Percentiles rank a stretch among this genome's conserved stretches.
Evolutionary conservation across 2,113 vertebrate genomes (phyloP).

Genomic region (Amazona guildingii): DNA sequence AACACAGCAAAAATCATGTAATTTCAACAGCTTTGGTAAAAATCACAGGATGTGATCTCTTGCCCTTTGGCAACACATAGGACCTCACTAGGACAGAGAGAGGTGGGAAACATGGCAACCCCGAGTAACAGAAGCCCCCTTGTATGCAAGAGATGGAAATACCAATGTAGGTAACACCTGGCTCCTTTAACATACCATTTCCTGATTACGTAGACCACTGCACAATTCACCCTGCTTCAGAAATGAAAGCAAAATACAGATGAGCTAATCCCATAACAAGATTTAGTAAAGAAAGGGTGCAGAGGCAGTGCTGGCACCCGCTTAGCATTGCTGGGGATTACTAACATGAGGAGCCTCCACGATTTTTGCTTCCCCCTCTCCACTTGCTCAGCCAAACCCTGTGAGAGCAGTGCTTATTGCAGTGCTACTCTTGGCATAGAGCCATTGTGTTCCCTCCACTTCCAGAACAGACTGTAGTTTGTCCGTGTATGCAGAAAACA

Average conservation of each 20-base stretch:
- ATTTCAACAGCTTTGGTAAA: background rate
- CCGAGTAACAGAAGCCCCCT: background rate
- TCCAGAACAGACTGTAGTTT: background rate
- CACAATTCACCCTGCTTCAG: background rate
- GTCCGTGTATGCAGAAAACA: background rate
- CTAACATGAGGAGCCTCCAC: background rate
- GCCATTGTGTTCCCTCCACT: background rate
- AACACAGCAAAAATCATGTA: background rate
- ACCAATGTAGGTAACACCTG: background rate
- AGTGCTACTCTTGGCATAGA: background rate
- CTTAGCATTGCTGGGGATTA: background rate
- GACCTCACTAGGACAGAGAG: background rate
- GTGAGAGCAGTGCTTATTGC: background rate
- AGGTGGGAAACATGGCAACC: background rate
- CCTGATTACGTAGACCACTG: background rate
- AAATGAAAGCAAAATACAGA: background rate
- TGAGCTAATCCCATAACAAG: background rate
- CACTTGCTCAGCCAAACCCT: background rate
- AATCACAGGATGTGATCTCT: background rate
- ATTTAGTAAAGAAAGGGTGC: background rate
- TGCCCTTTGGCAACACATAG: background rate
- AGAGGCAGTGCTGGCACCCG: accelerated
- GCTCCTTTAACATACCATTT: background rate
- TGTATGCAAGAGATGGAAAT: background rate
- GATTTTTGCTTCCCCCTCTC: background rate